These are phyloP conservation scores for Pipa parva DNA, from an alignment of 2,113 vertebrate genomes.

Conservation along the genomic window DNA sequence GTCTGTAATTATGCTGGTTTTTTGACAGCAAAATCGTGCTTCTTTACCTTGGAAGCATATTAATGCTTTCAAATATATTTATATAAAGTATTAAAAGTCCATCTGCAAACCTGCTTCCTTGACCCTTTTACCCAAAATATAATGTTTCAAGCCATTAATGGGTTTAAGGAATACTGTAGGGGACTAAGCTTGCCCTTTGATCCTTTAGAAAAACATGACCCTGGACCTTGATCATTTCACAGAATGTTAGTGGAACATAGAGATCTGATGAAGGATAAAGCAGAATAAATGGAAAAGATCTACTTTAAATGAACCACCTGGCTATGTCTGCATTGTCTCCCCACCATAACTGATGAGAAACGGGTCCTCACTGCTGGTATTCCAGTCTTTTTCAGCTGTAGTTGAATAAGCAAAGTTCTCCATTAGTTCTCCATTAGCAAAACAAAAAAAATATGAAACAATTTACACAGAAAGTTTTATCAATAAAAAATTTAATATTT, in stretches of 20 bases:
- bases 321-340: neutral
- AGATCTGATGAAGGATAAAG: constrained; percentile 8
- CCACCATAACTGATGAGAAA: neutral
- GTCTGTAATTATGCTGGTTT: neutral
- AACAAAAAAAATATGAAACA: neutral
- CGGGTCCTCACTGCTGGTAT: neutral
- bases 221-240: constrained; percentile 4
- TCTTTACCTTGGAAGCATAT: neutral
- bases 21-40: neutral
- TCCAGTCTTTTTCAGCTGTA: neutral
- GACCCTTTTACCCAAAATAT: constrained; percentile 5
- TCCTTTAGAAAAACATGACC: constrained; percentile 14
- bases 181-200: neutral
- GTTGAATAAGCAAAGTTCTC: neutral
- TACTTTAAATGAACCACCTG: neutral
- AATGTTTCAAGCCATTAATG: neutral
- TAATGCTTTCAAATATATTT: neutral
- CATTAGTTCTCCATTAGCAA: neutral
- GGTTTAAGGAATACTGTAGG: neutral
- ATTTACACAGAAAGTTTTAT: neutral
- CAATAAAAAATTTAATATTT: neutral
- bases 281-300: neutral
- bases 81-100: neutral
- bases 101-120: neutral
- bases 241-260: neutral